Evolutionary conservation across 1,140 invertebrate species (phyloP), one percentile per base, ranked within the genome.

Genomic region (Drosophila pachea): DNA sequence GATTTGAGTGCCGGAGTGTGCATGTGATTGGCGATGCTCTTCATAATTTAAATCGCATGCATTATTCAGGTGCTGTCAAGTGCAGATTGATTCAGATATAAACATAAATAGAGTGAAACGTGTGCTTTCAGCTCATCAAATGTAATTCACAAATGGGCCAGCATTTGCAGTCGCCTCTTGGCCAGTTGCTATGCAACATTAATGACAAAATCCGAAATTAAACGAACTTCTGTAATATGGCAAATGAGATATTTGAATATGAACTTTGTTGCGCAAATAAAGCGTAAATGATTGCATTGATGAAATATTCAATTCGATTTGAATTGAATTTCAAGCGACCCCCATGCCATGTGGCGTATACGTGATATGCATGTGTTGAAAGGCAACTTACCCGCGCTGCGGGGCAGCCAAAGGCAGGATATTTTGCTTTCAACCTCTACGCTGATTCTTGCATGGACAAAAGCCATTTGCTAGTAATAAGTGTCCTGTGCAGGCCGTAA

Each of bases 381-480:
- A 9, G 12, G 5, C 53, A 56, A 65, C 68, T 71, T 67, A 71
- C 68, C 62, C 49, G 42, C 31, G 59, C 60, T 60, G 58, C 33
- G 43, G 60, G 48, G 38, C 56, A 53, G 22, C 35, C 53, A 47
- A 47, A 16, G 55, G 55, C 32, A 47, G 47, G 7, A 53, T 36
- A 50, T 36, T 42, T 60, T 55, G 63, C 38, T 33, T 11, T 53
- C 38, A 16, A 2, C 4, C 8, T 33, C 14, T 36, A 31, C 16
- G 14, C 33, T 11, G 42, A 52, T 16, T 14, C 11, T 2, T 16
- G 31, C 48, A 12, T 33, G 12, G 31, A 12, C 31, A 31, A n/a
- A 42, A 35, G 50, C n/a, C 68, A 64, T 38, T 31, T 40, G 45
- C 50, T 60, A 31, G 29, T 38, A 38, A 14, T 12, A 31, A 49